These are phyloP conservation scores for Aporrectodea caliginosa DNA, from an alignment of 1,140 invertebrate genomes.

Conservation along the genomic window DNA sequence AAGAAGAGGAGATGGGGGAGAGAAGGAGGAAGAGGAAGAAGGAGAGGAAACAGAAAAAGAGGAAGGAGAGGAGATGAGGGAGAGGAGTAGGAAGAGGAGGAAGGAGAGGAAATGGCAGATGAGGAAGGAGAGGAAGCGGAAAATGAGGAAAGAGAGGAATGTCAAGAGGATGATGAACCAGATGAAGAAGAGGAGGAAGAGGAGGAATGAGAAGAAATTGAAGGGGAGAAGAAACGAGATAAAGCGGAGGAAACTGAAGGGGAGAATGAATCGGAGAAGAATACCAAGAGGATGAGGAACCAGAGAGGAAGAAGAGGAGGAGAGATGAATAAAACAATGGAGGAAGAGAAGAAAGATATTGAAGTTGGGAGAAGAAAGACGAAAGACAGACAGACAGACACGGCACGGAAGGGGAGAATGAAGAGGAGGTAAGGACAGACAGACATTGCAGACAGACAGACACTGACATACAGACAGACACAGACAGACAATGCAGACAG, in stretches of 20 bases:
- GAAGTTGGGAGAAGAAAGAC: not conserved
- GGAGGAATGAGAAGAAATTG: not conserved
- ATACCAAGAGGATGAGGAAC: not conserved
- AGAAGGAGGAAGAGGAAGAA: too few species aligned
- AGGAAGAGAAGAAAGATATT: not conserved
- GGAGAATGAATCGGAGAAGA: not conserved
- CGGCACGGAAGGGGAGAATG: not conserved
- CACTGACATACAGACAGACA: not conserved
- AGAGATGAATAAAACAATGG: not conserved
- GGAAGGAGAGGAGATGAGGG: too few species aligned
- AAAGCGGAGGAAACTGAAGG: not conserved
- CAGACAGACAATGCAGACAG: not conserved
- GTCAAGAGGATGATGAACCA: not conserved
- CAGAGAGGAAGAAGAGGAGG: not conserved
- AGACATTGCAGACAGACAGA: not conserved
- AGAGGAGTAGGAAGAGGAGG: too few species aligned
- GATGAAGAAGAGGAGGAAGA: not conserved
- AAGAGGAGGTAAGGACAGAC: not conserved
- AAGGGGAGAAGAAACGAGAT: not conserved
- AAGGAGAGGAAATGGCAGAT: too few species aligned
- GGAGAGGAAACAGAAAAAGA: too few species aligned
- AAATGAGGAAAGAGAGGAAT: not conserved
- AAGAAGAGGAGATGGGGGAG: too few species aligned
- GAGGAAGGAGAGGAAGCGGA: too few species aligned
- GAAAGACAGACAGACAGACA: not conserved